Base-by-base conservation (phyloP, 2,888 invertebrate genomes). In the Nomada fabriciana region DNA sequence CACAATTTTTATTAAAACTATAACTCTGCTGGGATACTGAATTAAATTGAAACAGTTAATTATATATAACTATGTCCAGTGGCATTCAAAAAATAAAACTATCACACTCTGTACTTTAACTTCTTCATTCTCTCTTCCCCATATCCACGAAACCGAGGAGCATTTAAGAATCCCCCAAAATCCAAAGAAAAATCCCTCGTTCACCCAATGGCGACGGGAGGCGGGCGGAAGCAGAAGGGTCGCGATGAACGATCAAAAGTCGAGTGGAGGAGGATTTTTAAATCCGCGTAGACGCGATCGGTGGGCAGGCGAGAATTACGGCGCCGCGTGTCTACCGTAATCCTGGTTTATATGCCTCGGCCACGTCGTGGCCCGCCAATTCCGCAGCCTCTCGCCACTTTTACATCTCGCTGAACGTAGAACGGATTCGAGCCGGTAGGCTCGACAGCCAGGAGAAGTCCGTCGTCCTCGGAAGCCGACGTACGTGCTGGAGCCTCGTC, bases 311-410 rank as follows among this genome's bases (percentile, higher is more conserved):
- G 87, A 91, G 90, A 91, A 87, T 91, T 90, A 91, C 89, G 88
- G 84, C 87, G 83, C 84, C 86, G 88, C 85, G 89, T 89, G 90
- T 90, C 90, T 79, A 84, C 83, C 74, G 88, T 91, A 91, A 91
- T 91, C 91, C 91, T 91, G 90, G 90, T 91, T 91, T 91, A 91
- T 91, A 90, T 86, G 90, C 84, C 84, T 85, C 85, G 82, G 83
- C 73, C 72, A 60, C 75, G 70, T 65, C 65, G 83, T 59, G 47
- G 61, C 55, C 65, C 71, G 76, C 61, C 76, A 71, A 71, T 75
- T 78, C 76, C 73, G 69, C 74, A 60, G 75, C 74, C 82, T 71
- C 61, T 69, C 79, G 57, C 71, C 75, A 71, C 76, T 85, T 83
- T 85, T 85, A 68, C 85, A 65, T 85, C 75, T 15, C 74, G 72